Base-by-base conservation (phyloP, 2,888 invertebrate genomes). In the Dynastes grantii region DNA sequence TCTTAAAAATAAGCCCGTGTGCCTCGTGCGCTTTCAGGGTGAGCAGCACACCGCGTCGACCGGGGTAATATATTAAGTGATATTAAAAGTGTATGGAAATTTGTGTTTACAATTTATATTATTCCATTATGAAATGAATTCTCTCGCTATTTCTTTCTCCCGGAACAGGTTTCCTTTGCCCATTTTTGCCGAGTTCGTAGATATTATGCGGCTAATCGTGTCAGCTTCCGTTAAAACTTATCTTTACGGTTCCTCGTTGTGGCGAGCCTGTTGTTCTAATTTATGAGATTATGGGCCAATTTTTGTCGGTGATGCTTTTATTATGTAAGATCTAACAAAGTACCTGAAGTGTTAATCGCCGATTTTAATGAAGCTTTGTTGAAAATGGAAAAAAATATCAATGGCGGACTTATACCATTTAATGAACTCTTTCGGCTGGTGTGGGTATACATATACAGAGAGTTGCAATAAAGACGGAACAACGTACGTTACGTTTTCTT, bases 91-190 rank as follows among this genome's bases (percentile, higher is more conserved):
- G 73, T 73, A 73, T 73, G 73, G 73, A 73, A 73, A 73, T 73
- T 73, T 73, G 73, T 73, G 73, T 73, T 73, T 73, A 73, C 73
- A 73, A 73, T 73, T 73, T 73, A 73, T 73, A 73, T 58, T 73
- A 73, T 73, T 73, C 40, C 61, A 73, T 73, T 73, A 73, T 73
- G 61, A 40, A 5, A 37, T 22, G 22, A 5, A 45, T 73, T 61
- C 45, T 9, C 4, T 11, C 27, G 27, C 9, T 49, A 3, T 6
- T 49, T 13, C 22, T 49, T 13, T 27, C 40, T 40, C 27, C 6
- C 37, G 37, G 37, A 37, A 37, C 37, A 37, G 37, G 6, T 6
- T 37, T 55, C 29, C 32, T 29, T 37, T 29, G 40, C 11, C 13
- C 61, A 40, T 61, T 58, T n/a, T 53, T 70, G 27, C 22, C 22